Evolutionary conservation across 2,113 vertebrate species (phyloP).

Genomic region (Perognathus longimembris): DNA sequence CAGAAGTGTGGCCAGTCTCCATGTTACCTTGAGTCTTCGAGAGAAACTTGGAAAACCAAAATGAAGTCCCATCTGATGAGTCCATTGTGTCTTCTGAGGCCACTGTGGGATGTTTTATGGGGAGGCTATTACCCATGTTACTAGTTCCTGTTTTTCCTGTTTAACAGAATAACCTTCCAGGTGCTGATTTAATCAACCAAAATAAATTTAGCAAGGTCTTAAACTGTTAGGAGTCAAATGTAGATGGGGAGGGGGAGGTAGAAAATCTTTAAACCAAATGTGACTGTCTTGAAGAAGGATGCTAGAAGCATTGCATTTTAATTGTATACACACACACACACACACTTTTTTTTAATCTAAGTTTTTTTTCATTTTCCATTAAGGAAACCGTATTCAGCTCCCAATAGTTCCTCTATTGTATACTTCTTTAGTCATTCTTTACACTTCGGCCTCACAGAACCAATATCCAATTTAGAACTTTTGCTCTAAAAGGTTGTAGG

Average conservation of each 20-base stretch:
- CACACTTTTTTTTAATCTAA: too few species aligned
- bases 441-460: neutral
- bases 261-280: neutral
- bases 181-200: conserved; percentile 25
- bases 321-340: neutral
- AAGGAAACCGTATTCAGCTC: neutral
- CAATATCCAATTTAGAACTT: conserved; percentile 20
- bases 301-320: conserved; percentile 37
- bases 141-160: conserved; percentile 40
- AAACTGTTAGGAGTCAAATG: conserved; percentile 8
- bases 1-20: neutral
- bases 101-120: neutral
- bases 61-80: neutral
- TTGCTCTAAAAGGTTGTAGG: conserved; percentile 39
- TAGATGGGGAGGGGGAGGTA: neutral
- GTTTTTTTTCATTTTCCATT: conserved; percentile 22
- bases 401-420: neutral
- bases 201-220: conserved; percentile 41
- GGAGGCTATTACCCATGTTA: neutral
- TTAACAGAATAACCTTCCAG: conserved; percentile 51
- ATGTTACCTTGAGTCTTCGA: neutral
- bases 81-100: neutral
- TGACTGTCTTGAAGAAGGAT: neutral
- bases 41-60: neutral
- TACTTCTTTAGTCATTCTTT: neutral